phyloP scores from a whole-genome alignment of 2,888 invertebrate species.

The Catocala nupta region DNA sequence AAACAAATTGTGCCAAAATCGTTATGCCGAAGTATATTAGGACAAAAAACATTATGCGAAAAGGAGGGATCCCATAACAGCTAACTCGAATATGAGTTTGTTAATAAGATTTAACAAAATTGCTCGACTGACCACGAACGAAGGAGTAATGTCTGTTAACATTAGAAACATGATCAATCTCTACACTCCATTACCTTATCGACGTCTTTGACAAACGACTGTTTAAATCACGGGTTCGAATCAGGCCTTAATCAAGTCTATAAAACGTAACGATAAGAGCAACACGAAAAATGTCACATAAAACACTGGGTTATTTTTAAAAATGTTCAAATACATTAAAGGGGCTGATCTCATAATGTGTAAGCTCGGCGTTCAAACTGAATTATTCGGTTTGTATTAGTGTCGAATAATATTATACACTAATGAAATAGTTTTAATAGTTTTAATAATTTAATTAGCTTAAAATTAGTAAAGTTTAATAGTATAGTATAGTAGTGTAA shows the following conservation, averaged over 20 bases:
- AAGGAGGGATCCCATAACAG: too few species aligned
- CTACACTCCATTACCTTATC: conserved; percentile 6
- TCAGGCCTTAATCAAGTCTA: conserved; percentile 28
- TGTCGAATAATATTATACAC: too few species aligned
- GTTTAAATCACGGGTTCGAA: conserved; percentile 9
- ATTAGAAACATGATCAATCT: conserved; percentile 3
- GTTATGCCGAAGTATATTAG: too few species aligned
- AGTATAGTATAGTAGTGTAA: too few species aligned
- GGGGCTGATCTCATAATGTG: background rate
- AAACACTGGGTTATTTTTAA: conserved; percentile 38
- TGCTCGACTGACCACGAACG: background rate
- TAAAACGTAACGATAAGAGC: conserved; percentile 36
- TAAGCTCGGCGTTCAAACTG: background rate
- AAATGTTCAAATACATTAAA: conserved; percentile 50
- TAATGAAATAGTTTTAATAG: too few species aligned
- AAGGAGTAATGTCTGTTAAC: background rate
- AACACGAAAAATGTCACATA: conserved; percentile 23
- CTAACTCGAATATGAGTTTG: too few species aligned
- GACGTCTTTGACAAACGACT: conserved; percentile 17
- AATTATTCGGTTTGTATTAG: too few species aligned
- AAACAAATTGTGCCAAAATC: too few species aligned
- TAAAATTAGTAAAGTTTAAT: too few species aligned
- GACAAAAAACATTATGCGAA: too few species aligned
- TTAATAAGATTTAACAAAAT: too few species aligned
- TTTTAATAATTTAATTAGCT: too few species aligned